A percentile compares a stretch with the other conserved stretches of the same genome.
Conservation (phyloP, 2,888 invertebrate species). For the Aleiodes leptofemur region DNA sequence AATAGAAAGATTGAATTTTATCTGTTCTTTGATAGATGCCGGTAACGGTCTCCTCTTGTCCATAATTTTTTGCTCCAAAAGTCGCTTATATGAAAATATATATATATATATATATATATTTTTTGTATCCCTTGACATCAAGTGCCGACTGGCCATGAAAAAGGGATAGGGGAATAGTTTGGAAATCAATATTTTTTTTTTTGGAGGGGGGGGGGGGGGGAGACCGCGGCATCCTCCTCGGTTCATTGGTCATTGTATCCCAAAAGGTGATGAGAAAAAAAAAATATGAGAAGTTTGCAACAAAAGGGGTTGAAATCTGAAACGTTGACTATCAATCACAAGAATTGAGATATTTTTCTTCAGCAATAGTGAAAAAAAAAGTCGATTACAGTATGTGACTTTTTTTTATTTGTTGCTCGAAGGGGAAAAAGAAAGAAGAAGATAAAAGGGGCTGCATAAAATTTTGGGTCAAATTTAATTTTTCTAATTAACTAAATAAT, state of each 20-base stretch:
- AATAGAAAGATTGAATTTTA: constrained; percentile 1
- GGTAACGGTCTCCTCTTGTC: constrained; percentile 25
- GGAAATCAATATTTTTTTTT: constrained; percentile 28
- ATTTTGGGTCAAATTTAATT: too few relatives aligned
- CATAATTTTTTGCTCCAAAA: constrained; percentile 62
- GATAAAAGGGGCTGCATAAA: too few relatives aligned
- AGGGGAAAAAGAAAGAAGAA: too few relatives aligned
- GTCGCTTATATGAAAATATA: neutral
- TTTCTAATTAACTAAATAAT: neutral
- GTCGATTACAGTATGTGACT: constrained; percentile 9
- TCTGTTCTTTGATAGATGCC: neutral
- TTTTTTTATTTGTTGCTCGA: neutral
- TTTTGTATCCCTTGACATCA: constrained; percentile 5
- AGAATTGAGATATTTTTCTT: neutral
- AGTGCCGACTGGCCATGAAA: neutral
- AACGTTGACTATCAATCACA: constrained; percentile 29
- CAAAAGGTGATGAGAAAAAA: constrained; percentile 7
- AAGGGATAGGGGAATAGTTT: constrained; percentile 11
- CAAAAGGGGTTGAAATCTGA: constrained; percentile 15
- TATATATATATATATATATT: neutral
- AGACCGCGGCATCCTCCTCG: constrained; percentile 3
- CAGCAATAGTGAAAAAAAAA: constrained; percentile 14
- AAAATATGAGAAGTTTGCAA: constrained; percentile 9
- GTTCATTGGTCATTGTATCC: constrained; percentile 32
- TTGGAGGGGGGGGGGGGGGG: too few relatives aligned